These are phyloP conservation scores for Apostichopus leukothele DNA, from an alignment of 53 echinoderm and acorn worm species.

Conservation along the genomic window DNA sequence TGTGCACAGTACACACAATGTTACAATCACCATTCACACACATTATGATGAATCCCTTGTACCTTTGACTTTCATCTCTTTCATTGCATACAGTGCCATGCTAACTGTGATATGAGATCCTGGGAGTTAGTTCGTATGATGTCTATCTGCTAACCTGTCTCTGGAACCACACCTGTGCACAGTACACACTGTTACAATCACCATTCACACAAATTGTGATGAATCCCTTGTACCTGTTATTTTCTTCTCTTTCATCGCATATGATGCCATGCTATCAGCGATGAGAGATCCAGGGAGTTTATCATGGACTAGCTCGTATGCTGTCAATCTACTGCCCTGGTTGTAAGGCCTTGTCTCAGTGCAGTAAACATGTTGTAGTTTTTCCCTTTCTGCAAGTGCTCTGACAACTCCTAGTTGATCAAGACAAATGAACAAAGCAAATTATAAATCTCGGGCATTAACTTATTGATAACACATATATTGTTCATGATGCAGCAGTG, in stretches of 20 bases:
- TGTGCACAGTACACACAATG: too few relatives aligned
- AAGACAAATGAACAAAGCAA: not conserved
- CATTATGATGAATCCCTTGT: not conserved
- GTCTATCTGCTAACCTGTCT: slow-evolving; percentile 89
- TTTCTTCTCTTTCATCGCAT: slow-evolving; percentile 85
- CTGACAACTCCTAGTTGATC: slow-evolving; percentile 76
- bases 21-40: too few relatives aligned
- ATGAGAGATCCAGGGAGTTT: slow-evolving; percentile 83
- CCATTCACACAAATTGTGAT: too few relatives aligned
- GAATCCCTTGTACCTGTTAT: slow-evolving; percentile 62
- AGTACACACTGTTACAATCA: too few relatives aligned
- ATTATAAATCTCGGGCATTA: not conserved
- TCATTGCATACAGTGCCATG: slow-evolving; percentile 80
- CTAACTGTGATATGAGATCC: slow-evolving; percentile 67
- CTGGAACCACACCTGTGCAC: too few relatives aligned
- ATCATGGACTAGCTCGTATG: slow-evolving; percentile 88
- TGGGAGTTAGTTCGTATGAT: slow-evolving; percentile 68
- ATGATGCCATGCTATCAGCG: slow-evolving; percentile 92
- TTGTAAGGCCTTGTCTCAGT: slow-evolving; percentile 98
- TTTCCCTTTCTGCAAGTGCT: slow-evolving; percentile 70
- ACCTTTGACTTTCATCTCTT: slow-evolving; percentile 80
- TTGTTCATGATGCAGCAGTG: too few relatives aligned
- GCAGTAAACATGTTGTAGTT: slow-evolving; percentile 82
- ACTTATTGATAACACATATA: too few relatives aligned
- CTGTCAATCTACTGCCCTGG: slow-evolving; percentile 90